A percentile compares a stretch with the other conserved stretches of the same genome.
phyloP scores from a whole-genome alignment of 2,888 invertebrate species.

The Fragum fragum region DNA sequence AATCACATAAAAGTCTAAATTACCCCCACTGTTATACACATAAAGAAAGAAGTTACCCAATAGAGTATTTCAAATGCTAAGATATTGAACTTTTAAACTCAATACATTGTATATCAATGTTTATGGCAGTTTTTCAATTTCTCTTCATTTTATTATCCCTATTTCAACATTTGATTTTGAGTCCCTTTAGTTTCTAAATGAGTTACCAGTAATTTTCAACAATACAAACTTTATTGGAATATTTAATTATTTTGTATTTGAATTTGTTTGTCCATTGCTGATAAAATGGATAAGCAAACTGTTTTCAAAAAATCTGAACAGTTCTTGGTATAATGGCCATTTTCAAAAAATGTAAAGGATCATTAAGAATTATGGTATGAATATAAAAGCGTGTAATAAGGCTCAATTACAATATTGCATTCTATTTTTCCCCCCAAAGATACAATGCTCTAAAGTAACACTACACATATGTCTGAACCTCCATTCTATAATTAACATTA shows the following conservation, averaged over 20 bases:
- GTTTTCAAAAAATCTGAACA: too few relatives aligned
- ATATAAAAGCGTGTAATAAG: too few relatives aligned
- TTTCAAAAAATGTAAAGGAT: too few relatives aligned
- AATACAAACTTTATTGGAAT: too few relatives aligned
- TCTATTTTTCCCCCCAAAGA: too few relatives aligned
- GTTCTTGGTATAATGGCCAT: too few relatives aligned
- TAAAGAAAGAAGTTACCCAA: not conserved
- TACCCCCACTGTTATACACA: not conserved
- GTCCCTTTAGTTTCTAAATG: not conserved
- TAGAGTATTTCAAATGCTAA: not conserved
- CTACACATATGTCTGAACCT: not conserved
- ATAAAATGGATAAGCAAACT: too few relatives aligned
- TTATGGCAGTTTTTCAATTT: not conserved
- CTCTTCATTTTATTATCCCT: not conserved
- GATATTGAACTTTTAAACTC: not conserved
- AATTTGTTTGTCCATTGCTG: too few relatives aligned
- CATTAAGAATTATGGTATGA: too few relatives aligned
- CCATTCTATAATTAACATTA: not conserved
- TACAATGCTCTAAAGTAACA: too few relatives aligned
- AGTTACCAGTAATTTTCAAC: not conserved
- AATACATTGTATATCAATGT: not conserved
- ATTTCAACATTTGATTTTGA: not conserved
- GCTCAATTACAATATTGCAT: too few relatives aligned
- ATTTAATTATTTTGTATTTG: too few relatives aligned
- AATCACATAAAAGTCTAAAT: not conserved